phyloP scores from a whole-genome alignment of 2,888 invertebrate genomes.

The Epinotia bilunana region DNA sequence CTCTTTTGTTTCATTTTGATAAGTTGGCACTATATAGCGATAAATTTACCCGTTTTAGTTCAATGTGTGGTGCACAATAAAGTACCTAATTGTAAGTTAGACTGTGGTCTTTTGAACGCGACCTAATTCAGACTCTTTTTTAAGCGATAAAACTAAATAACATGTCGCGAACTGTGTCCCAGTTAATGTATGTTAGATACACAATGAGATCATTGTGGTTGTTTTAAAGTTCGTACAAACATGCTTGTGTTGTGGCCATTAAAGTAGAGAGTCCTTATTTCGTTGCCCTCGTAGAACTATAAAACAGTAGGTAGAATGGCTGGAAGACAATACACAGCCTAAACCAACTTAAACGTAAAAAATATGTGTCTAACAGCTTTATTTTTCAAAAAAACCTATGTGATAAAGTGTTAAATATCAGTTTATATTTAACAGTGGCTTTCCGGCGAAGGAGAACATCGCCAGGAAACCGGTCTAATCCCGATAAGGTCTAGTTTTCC shows the following conservation, averaged over 20 bases:
- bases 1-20: no score
- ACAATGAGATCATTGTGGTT: slow-evolving; percentile 28
- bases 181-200: slow-evolving; percentile 11
- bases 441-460: no score
- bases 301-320: neutral
- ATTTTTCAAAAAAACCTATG: no score
- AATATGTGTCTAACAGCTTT: no score
- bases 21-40: no score
- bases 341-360: no score
- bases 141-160: slow-evolving; percentile 25
- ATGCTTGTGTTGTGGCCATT: neutral
- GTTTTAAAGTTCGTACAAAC: neutral
- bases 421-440: no score
- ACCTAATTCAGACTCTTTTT: slow-evolving; percentile 2
- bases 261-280: neutral
- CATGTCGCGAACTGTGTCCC: neutral
- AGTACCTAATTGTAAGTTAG: neutral
- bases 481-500: no score
- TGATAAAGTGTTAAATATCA: no score
- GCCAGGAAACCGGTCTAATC: no score
- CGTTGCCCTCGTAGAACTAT: neutral
- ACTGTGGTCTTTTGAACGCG: neutral
- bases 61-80: neutral
- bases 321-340: neutral
- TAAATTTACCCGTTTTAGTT: neutral